Evolutionary conservation across 2,797 vertebrate species (phyloP).

Genomic region (Myotis planiceps): DNA sequence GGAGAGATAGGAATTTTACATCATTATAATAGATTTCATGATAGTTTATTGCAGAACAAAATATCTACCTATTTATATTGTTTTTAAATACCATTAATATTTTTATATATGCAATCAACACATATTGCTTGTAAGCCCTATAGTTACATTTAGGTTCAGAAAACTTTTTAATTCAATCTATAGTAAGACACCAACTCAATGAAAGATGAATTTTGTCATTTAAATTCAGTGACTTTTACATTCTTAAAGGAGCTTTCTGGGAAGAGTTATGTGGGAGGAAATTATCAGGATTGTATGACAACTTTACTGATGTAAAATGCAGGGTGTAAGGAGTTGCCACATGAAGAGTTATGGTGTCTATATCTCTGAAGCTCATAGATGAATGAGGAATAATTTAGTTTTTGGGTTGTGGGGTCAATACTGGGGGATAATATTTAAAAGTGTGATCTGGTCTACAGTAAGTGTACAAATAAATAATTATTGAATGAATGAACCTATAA

Average conservation of each 20-base stretch:
- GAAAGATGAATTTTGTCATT: neutral
- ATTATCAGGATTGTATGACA: neutral
- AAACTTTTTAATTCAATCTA: neutral
- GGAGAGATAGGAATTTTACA: neutral
- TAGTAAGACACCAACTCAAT: neutral
- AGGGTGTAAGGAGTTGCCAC: neutral
- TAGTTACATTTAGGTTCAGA: neutral
- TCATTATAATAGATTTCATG: neutral
- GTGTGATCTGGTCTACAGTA: neutral
- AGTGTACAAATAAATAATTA: neutral
- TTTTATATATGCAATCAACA: neutral
- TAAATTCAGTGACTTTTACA: neutral
- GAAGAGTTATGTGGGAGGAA: neutral
- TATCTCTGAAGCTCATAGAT: neutral
- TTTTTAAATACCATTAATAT: neutral
- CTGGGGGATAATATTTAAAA: neutral
- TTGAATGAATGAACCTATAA: neutral
- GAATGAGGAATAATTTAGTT: neutral
- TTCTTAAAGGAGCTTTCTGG: neutral
- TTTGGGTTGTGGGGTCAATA: neutral
- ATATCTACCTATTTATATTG: neutral
- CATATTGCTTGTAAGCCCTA: neutral
- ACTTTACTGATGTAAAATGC: neutral
- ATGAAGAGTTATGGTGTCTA: neutral
- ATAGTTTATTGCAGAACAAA: conserved; percentile 22